Conservation (phyloP, 92 coral and sea anemone genomes). For the Bergia sp. region DNA sequence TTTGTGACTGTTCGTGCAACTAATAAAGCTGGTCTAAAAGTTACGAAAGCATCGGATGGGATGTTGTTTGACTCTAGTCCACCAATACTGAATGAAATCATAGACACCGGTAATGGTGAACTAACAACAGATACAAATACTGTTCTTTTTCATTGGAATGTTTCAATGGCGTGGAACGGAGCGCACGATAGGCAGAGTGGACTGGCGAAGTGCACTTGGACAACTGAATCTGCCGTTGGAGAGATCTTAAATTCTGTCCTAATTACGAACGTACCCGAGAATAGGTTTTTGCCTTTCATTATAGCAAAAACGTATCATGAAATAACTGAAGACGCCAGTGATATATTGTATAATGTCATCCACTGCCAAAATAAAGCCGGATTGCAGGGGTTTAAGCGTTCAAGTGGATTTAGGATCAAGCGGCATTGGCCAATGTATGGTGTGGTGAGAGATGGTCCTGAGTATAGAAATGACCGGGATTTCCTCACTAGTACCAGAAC, state of each 20-base stretch:
- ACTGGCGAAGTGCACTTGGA: background rate
- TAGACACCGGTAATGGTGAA: background rate
- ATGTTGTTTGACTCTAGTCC: background rate
- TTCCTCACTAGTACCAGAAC: background rate
- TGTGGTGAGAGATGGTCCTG: slow-evolving; percentile 3
- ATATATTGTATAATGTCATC: background rate
- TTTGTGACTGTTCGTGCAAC: slow-evolving; percentile 46
- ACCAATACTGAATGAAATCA: background rate
- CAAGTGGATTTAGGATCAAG: background rate
- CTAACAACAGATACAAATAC: background rate
- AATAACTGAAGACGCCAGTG: slow-evolving; percentile 1
- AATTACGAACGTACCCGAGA: background rate
- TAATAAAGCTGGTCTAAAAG: slow-evolving; percentile 43
- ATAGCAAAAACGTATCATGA: background rate
- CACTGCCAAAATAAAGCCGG: background rate
- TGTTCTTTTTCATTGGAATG: background rate
- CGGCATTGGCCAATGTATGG: background rate
- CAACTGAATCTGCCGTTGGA: background rate
- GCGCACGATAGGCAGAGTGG: background rate
- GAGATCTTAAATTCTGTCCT: background rate
- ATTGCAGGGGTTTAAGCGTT: background rate
- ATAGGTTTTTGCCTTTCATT: background rate
- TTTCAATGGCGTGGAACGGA: background rate
- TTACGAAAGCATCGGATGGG: background rate
- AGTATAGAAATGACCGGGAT: background rate